A percentile compares a stretch with the other conserved stretches of the same genome.
phyloP scores from a whole-genome alignment of 2,888 invertebrate genomes.

The Microdon myrmicae region DNA sequence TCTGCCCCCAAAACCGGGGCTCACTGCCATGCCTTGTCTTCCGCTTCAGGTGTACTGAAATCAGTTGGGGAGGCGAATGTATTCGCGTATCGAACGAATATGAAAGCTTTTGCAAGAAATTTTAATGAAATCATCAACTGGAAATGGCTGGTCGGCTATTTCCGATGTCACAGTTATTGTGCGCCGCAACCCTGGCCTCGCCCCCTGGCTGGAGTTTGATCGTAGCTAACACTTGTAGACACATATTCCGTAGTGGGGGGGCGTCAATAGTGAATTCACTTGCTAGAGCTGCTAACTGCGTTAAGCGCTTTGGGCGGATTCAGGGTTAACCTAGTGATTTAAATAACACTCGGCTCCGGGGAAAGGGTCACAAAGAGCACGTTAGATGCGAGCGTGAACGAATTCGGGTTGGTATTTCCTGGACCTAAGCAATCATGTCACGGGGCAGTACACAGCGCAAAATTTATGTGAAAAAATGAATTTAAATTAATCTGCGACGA shows the following conservation, averaged over 20 bases:
- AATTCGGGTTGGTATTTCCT: slow-evolving; percentile 49
- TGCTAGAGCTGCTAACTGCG: too few relatives aligned
- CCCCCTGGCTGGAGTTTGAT: slow-evolving; percentile 1
- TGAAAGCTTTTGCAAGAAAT: slow-evolving; percentile 46
- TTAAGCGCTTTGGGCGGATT: too few relatives aligned
- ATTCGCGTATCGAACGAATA: slow-evolving; percentile 1
- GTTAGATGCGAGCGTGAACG: too few relatives aligned
- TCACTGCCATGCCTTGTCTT: too few relatives aligned
- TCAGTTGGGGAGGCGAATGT: not conserved
- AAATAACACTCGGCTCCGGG: too few relatives aligned
- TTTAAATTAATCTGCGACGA: slow-evolving; percentile 21
- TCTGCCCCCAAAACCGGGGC: slow-evolving; percentile 14
- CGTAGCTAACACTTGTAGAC: too few relatives aligned
- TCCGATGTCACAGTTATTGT: slow-evolving; percentile 46
- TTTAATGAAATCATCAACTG: slow-evolving; percentile 49
- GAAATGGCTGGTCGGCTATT: slow-evolving; percentile 37
- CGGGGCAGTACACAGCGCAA: slow-evolving; percentile 14
- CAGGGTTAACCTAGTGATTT: too few relatives aligned
- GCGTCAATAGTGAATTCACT: too few relatives aligned
- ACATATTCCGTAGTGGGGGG: too few relatives aligned
- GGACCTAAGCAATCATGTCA: slow-evolving; percentile 32
- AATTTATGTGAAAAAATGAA: slow-evolving; percentile 27
- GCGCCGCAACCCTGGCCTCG: slow-evolving; percentile 9
- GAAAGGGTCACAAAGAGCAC: too few relatives aligned
- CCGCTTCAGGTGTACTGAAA: not conserved